Base-by-base conservation (phyloP, 1,140 invertebrate species). In the Globodera rostochiensis region DNA sequence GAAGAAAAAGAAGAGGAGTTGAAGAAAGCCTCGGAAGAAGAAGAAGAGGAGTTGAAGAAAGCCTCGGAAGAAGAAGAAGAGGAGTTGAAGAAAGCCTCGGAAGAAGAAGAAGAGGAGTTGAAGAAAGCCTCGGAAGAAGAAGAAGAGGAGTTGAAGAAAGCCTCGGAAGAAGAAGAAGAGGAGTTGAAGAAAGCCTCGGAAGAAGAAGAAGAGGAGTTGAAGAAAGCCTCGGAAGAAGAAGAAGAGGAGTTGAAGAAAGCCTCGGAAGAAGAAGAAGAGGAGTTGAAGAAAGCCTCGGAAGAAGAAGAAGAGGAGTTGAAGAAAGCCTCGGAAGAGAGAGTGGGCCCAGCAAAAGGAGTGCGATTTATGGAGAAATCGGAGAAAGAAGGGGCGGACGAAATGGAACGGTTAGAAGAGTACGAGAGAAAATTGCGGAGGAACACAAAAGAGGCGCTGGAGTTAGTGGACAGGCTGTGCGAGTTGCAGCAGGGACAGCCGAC, bases 401-500 rank as follows among this genome's bases (percentile, higher is more conserved):
- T 73, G 36, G 46, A 15, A 21, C 57, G 53, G 50, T 73, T 83
- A 53, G 82, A 83, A 19, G 82, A 85, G 64, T 83, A 83, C 74
- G 82, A 85, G 49, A 36, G 36, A 46, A 80, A 74, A 25, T 47
- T 83, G 45, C 75, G 82, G 9, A 47, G 49, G 70, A 83, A 84
- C 53, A 86, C 82, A 8, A 73, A 71, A 47, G 82, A 83, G 57
- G 82, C 82, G 9, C 60, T 83, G 46, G 84, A 82, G 45, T 69
- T 83, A 21, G 82, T 83, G 49, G 77, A 83, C 74, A 67, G 73
- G 64, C 66, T 83, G 21, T 83, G 82, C 73, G 70, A 84, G 73
- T 67, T 80, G 49, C 53, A 57, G 15, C 67, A 21, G 36, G 64
- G 49, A 76, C 6, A 49, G 73, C 57, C n/a, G 49, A 79, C 50